Evolutionary conservation across 2,113 vertebrate genomes (phyloP).

Genomic region (Sphaerodactylus townsendi): DNA sequence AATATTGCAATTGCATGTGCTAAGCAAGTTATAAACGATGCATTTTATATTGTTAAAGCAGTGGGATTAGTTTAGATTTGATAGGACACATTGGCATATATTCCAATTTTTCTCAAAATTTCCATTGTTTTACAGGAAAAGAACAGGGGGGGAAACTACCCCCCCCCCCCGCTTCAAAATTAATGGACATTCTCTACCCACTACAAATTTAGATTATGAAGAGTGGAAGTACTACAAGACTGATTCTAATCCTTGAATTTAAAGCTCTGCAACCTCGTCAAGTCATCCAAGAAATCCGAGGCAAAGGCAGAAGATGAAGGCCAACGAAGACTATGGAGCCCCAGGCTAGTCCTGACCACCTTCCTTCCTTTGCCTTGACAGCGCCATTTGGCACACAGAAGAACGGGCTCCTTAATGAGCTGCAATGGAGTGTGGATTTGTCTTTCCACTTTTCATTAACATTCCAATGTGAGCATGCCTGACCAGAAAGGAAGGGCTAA

Average conservation of each 20-base stretch:
- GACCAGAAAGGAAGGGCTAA: constrained; percentile 18
- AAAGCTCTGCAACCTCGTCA: neutral
- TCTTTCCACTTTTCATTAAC: constrained; percentile 11
- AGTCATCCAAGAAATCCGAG: neutral
- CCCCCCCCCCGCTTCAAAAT: too few relatives aligned
- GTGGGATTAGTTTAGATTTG: too few relatives aligned
- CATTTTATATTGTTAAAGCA: too few relatives aligned
- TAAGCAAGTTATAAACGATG: too few relatives aligned
- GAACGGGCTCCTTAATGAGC: constrained; percentile 10
- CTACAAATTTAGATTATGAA: neutral
- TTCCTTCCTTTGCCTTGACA: neutral
- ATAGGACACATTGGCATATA: too few relatives aligned
- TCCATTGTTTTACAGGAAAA: too few relatives aligned
- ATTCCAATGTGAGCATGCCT: constrained; percentile 27
- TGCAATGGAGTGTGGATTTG: constrained; percentile 5
- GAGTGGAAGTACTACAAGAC: neutral
- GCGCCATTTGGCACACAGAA: constrained; percentile 6
- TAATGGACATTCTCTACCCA: too few relatives aligned
- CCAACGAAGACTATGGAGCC: neutral
- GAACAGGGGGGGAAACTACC: too few relatives aligned
- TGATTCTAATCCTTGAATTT: neutral
- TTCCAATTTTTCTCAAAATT: too few relatives aligned
- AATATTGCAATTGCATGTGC: too few relatives aligned
- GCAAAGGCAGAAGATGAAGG: neutral
- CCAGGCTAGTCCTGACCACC: neutral